Evolutionary conservation across 2,113 vertebrate genomes (phyloP).

Genomic region (Pelvicachromis taeniatus): DNA sequence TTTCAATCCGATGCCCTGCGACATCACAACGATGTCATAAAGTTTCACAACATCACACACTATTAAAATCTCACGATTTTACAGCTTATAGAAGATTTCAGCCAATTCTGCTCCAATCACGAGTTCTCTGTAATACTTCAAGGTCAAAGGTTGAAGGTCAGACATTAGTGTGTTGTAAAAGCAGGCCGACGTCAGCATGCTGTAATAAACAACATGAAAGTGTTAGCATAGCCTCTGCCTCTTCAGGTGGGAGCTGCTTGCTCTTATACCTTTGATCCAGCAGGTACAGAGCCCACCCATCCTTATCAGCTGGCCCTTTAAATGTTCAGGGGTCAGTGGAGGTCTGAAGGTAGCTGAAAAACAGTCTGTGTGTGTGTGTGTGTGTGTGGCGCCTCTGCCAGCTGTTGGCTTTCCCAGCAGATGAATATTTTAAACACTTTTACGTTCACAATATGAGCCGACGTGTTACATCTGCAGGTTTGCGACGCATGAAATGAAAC

Average conservation of each 20-base stretch:
- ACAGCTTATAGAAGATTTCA: neutral
- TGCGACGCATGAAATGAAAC: neutral
- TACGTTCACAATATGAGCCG: neutral
- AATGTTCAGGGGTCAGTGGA: neutral
- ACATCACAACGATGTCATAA: too few species aligned
- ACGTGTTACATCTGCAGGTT: neutral
- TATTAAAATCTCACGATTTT: neutral
- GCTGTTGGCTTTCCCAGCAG: neutral
- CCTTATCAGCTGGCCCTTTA: neutral
- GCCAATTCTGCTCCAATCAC: neutral
- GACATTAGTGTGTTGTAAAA: neutral
- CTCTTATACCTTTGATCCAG: neutral
- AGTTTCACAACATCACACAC: neutral
- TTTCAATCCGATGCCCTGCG: too few species aligned
- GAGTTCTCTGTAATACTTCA: neutral
- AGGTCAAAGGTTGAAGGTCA: neutral
- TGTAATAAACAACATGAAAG: neutral
- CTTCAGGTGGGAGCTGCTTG: neutral
- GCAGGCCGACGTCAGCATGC: accelerated
- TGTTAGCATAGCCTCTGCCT: neutral
- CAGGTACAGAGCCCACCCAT: neutral
- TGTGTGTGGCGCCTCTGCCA: neutral
- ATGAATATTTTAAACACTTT: neutral
- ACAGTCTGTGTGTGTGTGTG: neutral
- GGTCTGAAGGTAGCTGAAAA: neutral